Evolutionary conservation across 2,113 vertebrate genomes (phyloP), one percentile per base, ranked within the genome.

Genomic region (Marmota monax): DNA sequence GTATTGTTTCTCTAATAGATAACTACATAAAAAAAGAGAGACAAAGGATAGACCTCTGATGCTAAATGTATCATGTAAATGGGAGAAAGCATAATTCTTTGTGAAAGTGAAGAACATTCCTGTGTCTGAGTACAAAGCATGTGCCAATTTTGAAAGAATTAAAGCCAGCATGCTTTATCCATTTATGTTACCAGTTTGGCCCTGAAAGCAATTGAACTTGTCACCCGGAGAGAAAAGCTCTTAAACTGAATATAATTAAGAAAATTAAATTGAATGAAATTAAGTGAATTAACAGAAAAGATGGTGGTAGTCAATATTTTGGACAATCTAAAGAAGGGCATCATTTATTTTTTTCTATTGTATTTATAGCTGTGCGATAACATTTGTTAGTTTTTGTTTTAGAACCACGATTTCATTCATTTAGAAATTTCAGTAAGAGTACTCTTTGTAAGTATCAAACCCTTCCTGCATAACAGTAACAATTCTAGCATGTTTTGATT

Each of bases 401-500:
- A 84, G 16, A 95, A 69, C 18, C 25, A 48, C 89, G 73, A 45
- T 88, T 96, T 93, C n/a, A 80, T 34, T 77, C 88, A 76, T 76
- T 88, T 76, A 70, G 84, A 39, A 61, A 48, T 90, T 92, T 90
- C 45, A 92, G 6, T 69, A 83, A 73, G 37, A 92, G 1, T 93
- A 70, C 3, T 92, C 37, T 34, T 92, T 96, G 74, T 83, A 85
- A 85, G 61, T 69, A 51, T 82, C 53, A 69, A 85, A 92, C 61
- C 58, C 32, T 27, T 87, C 34, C n/a, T 92, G 17, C 0, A n/a
- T 48, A 65, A 72, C 61, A 83, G 63, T 51, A n/a, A 83, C 83
- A 89, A 84, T 94, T 73, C 80, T 39, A 93, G 74, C 85, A 90
- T 80, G 82, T 90, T 95, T 78, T 85, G 45, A 93, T 76, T 93